These are phyloP conservation scores for Lycophotia porphyrea DNA, from an alignment of 2,888 invertebrate species.

Conservation along the genomic window DNA sequence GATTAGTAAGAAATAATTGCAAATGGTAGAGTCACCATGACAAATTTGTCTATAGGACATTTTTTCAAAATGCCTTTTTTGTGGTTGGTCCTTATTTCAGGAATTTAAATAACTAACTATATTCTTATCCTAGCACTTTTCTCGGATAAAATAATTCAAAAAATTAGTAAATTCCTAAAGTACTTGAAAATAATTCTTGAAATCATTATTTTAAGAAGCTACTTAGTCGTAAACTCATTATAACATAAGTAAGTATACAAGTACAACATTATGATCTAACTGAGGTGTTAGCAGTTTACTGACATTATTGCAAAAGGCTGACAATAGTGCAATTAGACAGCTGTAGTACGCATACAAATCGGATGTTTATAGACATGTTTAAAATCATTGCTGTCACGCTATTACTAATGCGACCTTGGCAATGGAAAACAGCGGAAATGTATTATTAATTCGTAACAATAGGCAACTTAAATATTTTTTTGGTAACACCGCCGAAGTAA, in stretches of 20 bases:
- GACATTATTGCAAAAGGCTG: constrained; percentile 13
- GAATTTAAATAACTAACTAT: neutral
- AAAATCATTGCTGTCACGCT: constrained; percentile 34
- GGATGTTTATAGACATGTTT: constrained; percentile 29
- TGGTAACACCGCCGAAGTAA: neutral
- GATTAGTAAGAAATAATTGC: neutral
- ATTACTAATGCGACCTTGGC: constrained; percentile 39
- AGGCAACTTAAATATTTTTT: constrained; percentile 14
- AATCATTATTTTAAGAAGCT: neutral
- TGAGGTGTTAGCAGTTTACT: constrained; percentile 20
- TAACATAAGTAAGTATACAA: neutral
- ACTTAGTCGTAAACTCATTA: neutral
- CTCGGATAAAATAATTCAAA: neutral
- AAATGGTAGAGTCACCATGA: constrained; percentile 1
- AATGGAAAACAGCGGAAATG: constrained; percentile 42
- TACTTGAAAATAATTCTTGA: too few relatives aligned
- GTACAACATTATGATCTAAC: neutral
- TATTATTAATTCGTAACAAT: constrained; percentile 38
- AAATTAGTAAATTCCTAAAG: neutral
- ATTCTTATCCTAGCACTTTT: neutral
- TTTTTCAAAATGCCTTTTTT: neutral
- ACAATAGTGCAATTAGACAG: constrained; percentile 56
- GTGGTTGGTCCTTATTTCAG: too few relatives aligned
- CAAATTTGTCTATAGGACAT: neutral
- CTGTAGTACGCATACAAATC: constrained; percentile 46